These are phyloP conservation scores for Sceloporus undulatus DNA, from an alignment of 2,113 vertebrate species.

Conservation along the genomic window DNA sequence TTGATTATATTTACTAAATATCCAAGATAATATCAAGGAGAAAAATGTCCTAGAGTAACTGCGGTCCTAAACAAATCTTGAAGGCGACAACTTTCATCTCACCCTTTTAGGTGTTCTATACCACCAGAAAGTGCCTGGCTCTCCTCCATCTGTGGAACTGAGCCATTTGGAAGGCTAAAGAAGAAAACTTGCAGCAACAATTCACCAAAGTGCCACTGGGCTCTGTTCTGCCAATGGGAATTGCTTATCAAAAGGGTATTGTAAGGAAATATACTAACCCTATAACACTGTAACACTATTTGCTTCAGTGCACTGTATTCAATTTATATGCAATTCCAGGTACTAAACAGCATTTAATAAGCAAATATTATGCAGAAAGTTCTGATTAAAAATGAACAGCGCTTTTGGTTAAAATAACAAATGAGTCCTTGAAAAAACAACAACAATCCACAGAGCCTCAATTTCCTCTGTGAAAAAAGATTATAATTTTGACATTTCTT, in stretches of 20 bases:
- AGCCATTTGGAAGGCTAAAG: too few species aligned
- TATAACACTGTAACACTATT: background rate
- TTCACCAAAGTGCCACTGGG: too few species aligned
- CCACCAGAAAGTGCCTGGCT: too few species aligned
- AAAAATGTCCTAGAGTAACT: too few species aligned
- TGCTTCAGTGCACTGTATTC: background rate
- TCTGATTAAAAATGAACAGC: slow-evolving; percentile 35
- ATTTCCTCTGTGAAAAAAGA: slow-evolving; percentile 33
- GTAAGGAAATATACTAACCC: background rate
- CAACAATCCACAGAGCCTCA: slow-evolving; percentile 51
- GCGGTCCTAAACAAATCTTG: too few species aligned
- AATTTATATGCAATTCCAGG: slow-evolving; percentile 26
- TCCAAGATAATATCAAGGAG: too few species aligned
- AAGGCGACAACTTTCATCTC: too few species aligned
- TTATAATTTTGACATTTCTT: slow-evolving; percentile 56
- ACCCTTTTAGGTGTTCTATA: too few species aligned
- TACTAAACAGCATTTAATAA: slow-evolving; percentile 37
- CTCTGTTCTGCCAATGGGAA: background rate
- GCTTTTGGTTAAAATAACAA: slow-evolving; percentile 40
- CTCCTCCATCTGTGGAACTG: too few species aligned
- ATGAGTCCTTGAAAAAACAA: background rate
- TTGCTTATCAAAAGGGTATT: background rate
- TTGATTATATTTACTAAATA: too few species aligned
- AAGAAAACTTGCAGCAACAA: too few species aligned
- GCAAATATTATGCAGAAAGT: slow-evolving; percentile 15